Base-by-base conservation (phyloP, 2,888 invertebrate genomes). In the Molanna angustata region DNA sequence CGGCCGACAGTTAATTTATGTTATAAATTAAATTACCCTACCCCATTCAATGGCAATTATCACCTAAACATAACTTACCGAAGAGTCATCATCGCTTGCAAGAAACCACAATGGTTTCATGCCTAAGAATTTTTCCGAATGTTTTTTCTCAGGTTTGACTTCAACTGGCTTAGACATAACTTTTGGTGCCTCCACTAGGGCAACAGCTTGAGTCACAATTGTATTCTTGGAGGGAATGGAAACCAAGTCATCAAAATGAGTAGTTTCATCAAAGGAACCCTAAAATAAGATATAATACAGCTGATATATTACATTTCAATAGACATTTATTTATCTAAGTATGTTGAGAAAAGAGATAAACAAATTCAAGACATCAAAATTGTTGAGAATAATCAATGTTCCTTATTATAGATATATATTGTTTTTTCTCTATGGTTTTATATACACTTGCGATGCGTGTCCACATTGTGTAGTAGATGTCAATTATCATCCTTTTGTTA, bases 231-330 rank as follows among this genome's bases (percentile, higher is more conserved):
- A 62, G 1, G 69, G 65, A 56, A 76, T 76, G 0, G 77, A 70
- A 0, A 74, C 69, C n/a, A 67, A 62, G 18, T 83, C 83, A 52
- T 80, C 83, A 61, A 76, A 82, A 62, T 82, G 81, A 0, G 79
- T 75, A 0, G 80, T 79, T 61, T 85, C 85, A 64, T 84, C 85
- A 62, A 85, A 83, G 0, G 84, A 84, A n/a, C 83, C 84, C 84
- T 84, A 61, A 16, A 61, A 61, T 40, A 50, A 41, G 21, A 50
- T 49, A 37, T 27, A n/a, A 49, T 40, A 44, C 31, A 17, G 7
- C 13, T 35, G 14, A 7, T 9, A n/a, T 6, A n/a, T 35, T 7
- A 27, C 6, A 27, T 27, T 7, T 27, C 27, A 27, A 7, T 27
- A 11, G 6, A 27, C 6, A 11, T 27, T 27, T 27, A 27, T 11